phyloP scores from a whole-genome alignment of 1,140 invertebrate species.

The Kradibia gibbosae region DNA sequence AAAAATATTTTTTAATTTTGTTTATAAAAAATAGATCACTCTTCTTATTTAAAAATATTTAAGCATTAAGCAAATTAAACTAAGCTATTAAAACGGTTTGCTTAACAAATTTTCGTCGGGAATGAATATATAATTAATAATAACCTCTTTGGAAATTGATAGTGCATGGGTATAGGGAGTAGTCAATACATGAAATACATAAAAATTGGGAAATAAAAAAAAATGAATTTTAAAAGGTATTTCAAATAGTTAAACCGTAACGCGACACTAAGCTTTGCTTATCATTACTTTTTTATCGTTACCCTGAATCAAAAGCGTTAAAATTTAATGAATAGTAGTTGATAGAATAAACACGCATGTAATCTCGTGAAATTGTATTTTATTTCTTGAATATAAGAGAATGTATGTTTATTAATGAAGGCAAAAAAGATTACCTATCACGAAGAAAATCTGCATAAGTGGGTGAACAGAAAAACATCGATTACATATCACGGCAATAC shows the following conservation, averaged over 20 bases:
- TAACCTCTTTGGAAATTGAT: too few relatives aligned
- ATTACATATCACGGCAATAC: not conserved
- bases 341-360: not conserved
- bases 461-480: not conserved
- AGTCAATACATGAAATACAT: not conserved
- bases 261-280: too few relatives aligned
- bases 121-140: too few relatives aligned
- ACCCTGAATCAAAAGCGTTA: conserved; percentile 5
- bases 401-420: not conserved
- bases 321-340: conserved; percentile 23
- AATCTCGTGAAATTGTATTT: too few relatives aligned
- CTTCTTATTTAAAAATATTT: not conserved
- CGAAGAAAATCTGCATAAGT: not conserved
- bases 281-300: not conserved
- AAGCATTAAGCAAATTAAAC: not conserved
- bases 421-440: not conserved
- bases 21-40: too few relatives aligned
- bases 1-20: too few relatives aligned
- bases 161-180: not conserved
- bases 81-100: too few relatives aligned
- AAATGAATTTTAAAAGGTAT: too few relatives aligned
- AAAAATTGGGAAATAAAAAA: too few relatives aligned
- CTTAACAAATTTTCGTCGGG: too few relatives aligned
- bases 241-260: too few relatives aligned
- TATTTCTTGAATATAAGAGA: not conserved